Percentiles rank a stretch among this genome's conserved stretches.
These are phyloP conservation scores for Grallaria varia DNA, from an alignment of 2,113 vertebrate species.

Conservation along the genomic window DNA sequence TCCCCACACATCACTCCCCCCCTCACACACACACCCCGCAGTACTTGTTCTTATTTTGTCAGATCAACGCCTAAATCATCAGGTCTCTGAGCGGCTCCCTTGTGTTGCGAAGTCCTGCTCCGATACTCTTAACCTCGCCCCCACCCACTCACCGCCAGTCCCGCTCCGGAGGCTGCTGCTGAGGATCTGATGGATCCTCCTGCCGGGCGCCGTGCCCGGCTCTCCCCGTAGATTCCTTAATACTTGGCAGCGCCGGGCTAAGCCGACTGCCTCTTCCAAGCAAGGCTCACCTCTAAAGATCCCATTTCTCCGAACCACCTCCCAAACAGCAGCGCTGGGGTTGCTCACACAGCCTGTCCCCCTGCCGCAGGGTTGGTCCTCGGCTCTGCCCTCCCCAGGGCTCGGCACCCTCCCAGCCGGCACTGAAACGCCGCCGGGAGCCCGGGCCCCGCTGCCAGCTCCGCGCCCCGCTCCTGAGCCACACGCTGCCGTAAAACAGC, in stretches of 20 bases:
- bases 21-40: background rate
- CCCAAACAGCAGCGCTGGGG: accelerated
- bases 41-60: background rate
- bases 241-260: background rate
- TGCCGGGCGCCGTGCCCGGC: background rate
- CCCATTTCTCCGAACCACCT: background rate
- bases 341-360: background rate
- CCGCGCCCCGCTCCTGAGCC: background rate
- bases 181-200: background rate
- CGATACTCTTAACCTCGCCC: background rate
- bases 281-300: slow-evolving; percentile 27
- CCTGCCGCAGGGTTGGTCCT: background rate
- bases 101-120: background rate
- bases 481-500: background rate
- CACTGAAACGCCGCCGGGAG: background rate
- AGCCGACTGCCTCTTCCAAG: background rate
- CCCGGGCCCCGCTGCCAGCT: background rate
- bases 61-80: background rate
- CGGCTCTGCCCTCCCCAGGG: background rate
- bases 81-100: background rate
- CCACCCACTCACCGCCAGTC: background rate
- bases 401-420: background rate
- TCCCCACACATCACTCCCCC: background rate
- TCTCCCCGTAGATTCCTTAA: background rate
- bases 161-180: background rate